Conservation (phyloP, 2,113 vertebrate genomes). For the Coptodon rendalli region DNA sequence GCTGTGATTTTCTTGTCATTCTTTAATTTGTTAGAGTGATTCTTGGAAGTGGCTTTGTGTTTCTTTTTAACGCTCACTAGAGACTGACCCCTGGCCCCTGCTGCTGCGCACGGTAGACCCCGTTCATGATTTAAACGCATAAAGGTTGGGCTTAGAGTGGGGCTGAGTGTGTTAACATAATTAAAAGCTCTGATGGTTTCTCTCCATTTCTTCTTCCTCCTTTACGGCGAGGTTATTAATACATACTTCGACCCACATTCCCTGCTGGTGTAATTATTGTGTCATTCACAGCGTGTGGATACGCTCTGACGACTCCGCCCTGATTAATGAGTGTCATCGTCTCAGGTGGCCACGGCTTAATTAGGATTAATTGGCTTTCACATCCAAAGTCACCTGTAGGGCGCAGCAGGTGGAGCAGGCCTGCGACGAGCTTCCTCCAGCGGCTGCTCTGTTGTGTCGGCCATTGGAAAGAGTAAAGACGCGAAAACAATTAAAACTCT, state of each 20-base stretch:
- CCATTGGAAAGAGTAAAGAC: neutral
- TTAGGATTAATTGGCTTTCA: conserved; percentile 50
- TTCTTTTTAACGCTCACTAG: neutral
- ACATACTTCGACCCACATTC: neutral
- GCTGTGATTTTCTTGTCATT: neutral
- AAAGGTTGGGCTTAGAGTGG: neutral
- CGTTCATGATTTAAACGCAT: neutral
- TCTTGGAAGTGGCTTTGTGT: neutral
- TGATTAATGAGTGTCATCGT: conserved; percentile 46
- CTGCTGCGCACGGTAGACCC: accelerated
- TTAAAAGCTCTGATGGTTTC: neutral
- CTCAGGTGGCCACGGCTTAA: conserved; percentile 19
- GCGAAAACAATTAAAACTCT: neutral
- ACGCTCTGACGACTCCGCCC: neutral
- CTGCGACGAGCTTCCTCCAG: neutral
- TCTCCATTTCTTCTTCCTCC: neutral
- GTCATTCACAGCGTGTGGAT: conserved; percentile 14
- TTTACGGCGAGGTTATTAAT: neutral
- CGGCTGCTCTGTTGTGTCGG: accelerated
- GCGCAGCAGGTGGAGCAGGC: conserved; percentile 3
- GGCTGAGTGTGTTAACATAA: neutral
- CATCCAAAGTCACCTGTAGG: conserved; percentile 51
- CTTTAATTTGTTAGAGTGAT: neutral
- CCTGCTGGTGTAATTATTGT: conserved; percentile 25
- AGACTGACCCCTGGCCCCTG: neutral